phyloP scores from a whole-genome alignment of 2,797 vertebrate genomes.

The Coreius guichenoti region DNA sequence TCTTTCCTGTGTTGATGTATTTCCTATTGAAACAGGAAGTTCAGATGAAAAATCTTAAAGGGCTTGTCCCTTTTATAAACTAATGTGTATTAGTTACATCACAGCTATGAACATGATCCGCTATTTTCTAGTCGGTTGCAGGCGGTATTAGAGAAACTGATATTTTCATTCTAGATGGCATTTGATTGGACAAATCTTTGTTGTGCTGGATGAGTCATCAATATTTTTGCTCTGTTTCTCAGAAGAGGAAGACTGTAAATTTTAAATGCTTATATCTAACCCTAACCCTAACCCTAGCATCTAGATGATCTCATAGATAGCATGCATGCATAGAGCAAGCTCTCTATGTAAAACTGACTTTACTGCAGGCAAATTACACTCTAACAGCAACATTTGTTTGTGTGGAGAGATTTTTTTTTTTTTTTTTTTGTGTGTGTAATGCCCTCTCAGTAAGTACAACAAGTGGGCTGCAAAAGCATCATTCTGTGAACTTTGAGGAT shows the following conservation, averaged over 20 bases:
- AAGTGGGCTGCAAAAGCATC: conserved; percentile 17
- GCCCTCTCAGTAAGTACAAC: background rate
- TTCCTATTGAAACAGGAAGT: background rate
- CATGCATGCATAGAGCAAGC: background rate
- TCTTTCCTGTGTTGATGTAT: background rate
- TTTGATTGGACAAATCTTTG: background rate
- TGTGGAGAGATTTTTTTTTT: background rate
- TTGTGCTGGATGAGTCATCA: background rate
- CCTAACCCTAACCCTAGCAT: background rate
- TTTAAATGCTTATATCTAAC: background rate
- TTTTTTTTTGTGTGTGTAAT: background rate
- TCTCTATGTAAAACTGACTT: background rate
- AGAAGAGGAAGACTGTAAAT: background rate
- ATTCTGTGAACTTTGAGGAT: conserved; percentile 19
- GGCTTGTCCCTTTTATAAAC: background rate
- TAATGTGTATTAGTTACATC: background rate
- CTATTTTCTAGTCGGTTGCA: background rate
- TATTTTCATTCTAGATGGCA: background rate
- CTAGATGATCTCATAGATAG: background rate
- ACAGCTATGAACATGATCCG: background rate
- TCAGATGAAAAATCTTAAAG: background rate
- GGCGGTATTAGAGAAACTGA: background rate
- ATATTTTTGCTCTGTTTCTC: background rate
- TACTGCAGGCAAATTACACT: background rate
- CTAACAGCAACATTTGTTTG: background rate